Conservation (phyloP, 2,113 vertebrate species). For the Microtus ochrogaster region DNA sequence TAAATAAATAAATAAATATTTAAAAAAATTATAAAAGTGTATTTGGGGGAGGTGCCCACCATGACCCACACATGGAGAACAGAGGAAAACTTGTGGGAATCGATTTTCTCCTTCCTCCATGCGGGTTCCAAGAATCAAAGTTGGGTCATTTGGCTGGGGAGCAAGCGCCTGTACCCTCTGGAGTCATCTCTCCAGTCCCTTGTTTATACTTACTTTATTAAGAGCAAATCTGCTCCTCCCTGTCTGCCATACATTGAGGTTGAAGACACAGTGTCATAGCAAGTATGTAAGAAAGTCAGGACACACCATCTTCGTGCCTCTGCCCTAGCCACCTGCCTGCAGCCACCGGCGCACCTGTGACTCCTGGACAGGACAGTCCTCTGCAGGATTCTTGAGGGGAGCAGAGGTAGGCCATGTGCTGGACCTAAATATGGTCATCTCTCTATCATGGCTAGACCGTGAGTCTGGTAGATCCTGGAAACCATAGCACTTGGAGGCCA, state of each 20-base stretch:
- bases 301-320: too few relatives aligned
- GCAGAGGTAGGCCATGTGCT: background rate
- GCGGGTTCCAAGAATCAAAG: background rate
- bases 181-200: background rate
- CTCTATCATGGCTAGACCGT: background rate
- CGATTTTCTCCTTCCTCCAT: too few relatives aligned
- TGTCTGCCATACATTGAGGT: background rate
- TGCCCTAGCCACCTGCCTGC: background rate
- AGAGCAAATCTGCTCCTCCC: background rate
- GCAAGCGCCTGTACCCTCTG: background rate
- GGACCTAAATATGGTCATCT: too few relatives aligned
- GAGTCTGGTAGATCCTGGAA: background rate
- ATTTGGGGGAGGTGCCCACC: background rate
- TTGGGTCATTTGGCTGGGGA: background rate
- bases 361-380: background rate
- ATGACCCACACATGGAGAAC: background rate
- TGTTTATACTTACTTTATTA: background rate
- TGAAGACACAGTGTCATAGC: background rate
- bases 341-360: background rate
- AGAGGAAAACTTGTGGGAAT: background rate
- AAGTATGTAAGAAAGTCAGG: background rate
- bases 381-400: background rate
- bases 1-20: too few relatives aligned
- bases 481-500: fast-evolving
- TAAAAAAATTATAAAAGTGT: background rate